A percentile compares a stretch with the other conserved stretches of the same genome.
These are phyloP conservation scores for Leucozona laternaria DNA, from an alignment of 2,888 invertebrate genomes.

Conservation along the genomic window DNA sequence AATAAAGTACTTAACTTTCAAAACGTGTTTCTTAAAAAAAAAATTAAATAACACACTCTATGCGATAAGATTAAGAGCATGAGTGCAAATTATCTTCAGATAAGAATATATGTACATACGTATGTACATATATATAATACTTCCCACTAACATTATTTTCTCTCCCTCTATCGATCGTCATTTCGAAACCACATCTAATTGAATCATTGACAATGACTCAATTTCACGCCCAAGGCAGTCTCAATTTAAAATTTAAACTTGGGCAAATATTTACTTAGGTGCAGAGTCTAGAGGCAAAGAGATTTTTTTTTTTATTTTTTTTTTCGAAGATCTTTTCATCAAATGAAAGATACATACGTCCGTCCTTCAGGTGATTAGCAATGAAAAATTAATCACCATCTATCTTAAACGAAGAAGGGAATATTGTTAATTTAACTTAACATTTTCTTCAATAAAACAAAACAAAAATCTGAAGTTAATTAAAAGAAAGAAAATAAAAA, in stretches of 20 bases:
- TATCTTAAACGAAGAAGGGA: neutral
- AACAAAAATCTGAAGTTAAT: neutral
- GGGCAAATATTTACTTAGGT: slow-evolving; percentile 4
- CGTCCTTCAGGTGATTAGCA: slow-evolving; percentile 23
- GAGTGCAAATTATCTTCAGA: no score
- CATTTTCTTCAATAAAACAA: slow-evolving; percentile 1
- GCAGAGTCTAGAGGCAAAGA: neutral
- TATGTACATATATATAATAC: no score
- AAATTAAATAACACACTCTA: no score
- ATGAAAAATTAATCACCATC: slow-evolving; percentile 15
- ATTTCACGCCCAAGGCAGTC: slow-evolving; percentile 15
- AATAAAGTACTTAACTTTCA: no score
- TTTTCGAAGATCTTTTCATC: neutral
- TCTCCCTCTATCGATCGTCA: neutral
- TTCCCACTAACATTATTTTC: neutral
- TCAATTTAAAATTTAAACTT: slow-evolving; percentile 30
- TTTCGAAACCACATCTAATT: slow-evolving; percentile 6
- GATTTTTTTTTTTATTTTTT: neutral
- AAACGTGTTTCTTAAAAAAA: no score
- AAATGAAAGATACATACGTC: neutral
- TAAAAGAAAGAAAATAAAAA: slow-evolving; percentile 15
- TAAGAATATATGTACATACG: no score
- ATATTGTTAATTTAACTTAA: slow-evolving; percentile 13
- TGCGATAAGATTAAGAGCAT: no score
- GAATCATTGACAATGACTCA: slow-evolving; percentile 37